Percentiles rank a stretch among this genome's conserved stretches.
Evolutionary conservation across 2,888 invertebrate species (phyloP).

Genomic region (Ariolimax columbianus): DNA sequence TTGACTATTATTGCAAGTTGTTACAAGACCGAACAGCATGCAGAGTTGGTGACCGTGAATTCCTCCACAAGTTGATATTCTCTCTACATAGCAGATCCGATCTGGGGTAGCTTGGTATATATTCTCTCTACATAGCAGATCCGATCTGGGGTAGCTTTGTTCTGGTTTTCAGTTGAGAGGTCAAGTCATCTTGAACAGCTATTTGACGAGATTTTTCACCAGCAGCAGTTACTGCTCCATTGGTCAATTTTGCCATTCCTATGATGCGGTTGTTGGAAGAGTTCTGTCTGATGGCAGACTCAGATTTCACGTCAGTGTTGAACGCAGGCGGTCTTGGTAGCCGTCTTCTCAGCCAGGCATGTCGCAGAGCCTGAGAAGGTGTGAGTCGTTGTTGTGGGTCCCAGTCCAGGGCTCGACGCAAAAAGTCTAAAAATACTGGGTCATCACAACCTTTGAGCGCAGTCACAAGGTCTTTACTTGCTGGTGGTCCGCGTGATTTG

Average conservation of each 20-base stretch:
- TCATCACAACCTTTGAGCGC: slow-evolving; percentile 89
- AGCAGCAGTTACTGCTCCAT: slow-evolving; percentile 62
- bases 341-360: slow-evolving; percentile 77
- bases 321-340: slow-evolving; percentile 75
- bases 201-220: slow-evolving; percentile 71
- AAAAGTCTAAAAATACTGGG: slow-evolving; percentile 96
- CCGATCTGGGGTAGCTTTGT: slow-evolving; percentile 78
- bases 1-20: not conserved
- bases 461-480: slow-evolving; percentile 91
- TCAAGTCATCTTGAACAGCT: slow-evolving; percentile 71
- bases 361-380: slow-evolving; percentile 90
- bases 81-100: slow-evolving; percentile 68
- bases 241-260: slow-evolving; percentile 67
- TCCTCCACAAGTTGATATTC: not conserved
- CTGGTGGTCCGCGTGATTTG: slow-evolving; percentile 95
- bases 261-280: slow-evolving; percentile 61
- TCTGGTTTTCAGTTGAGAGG: slow-evolving; percentile 70
- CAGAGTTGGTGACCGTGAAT: not conserved
- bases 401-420: slow-evolving; percentile 97
- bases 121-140: slow-evolving; percentile 59
- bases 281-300: slow-evolving; percentile 60
- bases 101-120: slow-evolving; percentile 76
- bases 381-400: slow-evolving; percentile 95
- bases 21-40: not conserved
- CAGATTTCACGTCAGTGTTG: slow-evolving; percentile 61